phyloP scores from a whole-genome alignment of 1,140 invertebrate genomes.

The Ceratitis capitata region DNA sequence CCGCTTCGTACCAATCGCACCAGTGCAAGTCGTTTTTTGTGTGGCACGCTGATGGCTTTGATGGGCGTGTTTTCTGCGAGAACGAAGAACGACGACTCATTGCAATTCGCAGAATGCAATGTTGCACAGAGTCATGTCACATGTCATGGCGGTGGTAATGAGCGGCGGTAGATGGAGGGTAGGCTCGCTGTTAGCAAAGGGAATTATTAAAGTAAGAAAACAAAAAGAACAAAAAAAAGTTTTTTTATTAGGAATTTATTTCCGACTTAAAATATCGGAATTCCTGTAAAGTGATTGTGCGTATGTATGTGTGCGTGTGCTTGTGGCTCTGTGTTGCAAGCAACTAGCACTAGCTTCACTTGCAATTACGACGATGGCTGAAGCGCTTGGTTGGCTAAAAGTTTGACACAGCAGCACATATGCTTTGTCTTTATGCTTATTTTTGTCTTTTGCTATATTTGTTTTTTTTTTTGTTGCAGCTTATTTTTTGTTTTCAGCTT shows the following conservation, averaged over 20 bases:
- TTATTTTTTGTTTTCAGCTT: background rate
- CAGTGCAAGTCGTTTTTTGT: conserved; percentile 3
- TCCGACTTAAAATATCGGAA: conserved; percentile 39
- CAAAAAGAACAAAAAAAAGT: background rate
- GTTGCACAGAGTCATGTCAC: conserved; percentile 3
- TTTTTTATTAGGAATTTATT: conserved; percentile 32
- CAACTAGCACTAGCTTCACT: background rate
- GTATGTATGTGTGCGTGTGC: background rate
- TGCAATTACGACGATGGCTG: background rate
- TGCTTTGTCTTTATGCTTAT: background rate
- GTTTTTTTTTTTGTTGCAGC: background rate
- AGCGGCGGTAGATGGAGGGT: background rate
- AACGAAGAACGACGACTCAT: background rate
- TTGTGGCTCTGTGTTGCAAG: background rate
- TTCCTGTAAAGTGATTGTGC: background rate
- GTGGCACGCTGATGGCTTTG: conserved; percentile 20
- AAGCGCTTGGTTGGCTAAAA: background rate
- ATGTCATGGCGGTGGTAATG: conserved; percentile 6
- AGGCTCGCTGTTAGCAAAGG: background rate
- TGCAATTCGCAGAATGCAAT: conserved; percentile 15
- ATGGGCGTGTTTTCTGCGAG: background rate
- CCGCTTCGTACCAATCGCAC: conserved; percentile 15
- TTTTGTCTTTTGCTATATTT: background rate
- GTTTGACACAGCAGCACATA: background rate
- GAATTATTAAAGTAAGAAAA: background rate